Base-by-base conservation (phyloP, 2,113 vertebrate species). In the Ascaphus truei region DNA sequence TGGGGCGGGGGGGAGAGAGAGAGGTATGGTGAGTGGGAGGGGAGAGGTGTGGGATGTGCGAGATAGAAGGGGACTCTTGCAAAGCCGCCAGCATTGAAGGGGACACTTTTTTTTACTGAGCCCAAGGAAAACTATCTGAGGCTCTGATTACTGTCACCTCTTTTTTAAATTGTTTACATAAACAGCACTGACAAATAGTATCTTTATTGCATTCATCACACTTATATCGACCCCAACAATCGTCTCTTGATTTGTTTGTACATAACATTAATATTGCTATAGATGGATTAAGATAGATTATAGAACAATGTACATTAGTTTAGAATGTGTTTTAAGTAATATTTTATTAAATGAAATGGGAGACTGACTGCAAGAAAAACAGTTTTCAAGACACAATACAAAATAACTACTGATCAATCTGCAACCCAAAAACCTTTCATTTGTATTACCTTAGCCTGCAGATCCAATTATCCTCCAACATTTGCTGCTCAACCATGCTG, bases 401-500 rank as follows among this genome's bases (percentile, higher is more conserved):
- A 76, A 83, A 67, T 74, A 75, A 65, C 74, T 48, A 71, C 55
- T 79, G 78, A 81, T 86, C 80, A 85, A 56, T 80, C 53, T 75
- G 72, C 43, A 34, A 62, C 53, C 64, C 41, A 66, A 82, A 77
- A 73, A 68, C 41, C 82, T 82, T 71, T 79, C 0, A 1, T 76
- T 80, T 59, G n/a, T 68, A 73, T 43, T 60, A 64, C 65, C 71
- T 80, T 80, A 81, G 79, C 79, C 75, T 80, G 64, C 64, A 84
- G 75, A 87, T 82, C 76, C 81, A 86, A 88, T 87, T 88, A 90
- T 80, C 72, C 60, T 73, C 61, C 75, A 81, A 81, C 76, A 85
- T 85, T 87, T 86, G 82, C 77, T 83, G 80, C 68, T 85, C 81
- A 85, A 73, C 75, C 80, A 82, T 74, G 78, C 78, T 80, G 80